A percentile compares a stretch with the other conserved stretches of the same genome.
phyloP scores from a whole-genome alignment of 2,888 invertebrate species.

The Hyposoter didymator region DNA sequence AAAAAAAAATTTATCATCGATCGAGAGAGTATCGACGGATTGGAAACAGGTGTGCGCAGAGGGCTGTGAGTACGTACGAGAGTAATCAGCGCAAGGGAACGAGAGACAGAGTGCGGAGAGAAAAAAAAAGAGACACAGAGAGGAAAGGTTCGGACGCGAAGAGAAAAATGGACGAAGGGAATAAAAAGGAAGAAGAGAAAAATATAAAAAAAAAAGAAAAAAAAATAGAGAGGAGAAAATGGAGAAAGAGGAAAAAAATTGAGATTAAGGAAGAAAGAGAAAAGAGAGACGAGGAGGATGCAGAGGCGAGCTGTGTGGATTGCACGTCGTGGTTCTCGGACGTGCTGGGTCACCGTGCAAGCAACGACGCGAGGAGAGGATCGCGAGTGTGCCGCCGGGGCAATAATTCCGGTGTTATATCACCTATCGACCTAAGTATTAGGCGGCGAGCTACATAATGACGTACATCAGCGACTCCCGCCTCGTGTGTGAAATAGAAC shows the following conservation, averaged over 20 bases:
- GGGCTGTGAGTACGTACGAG: constrained; percentile 8
- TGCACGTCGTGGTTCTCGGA: constrained; percentile 72
- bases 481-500: constrained; percentile 54
- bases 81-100: not conserved
- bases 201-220: not conserved
- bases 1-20: not conserved
- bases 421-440: constrained; percentile 83
- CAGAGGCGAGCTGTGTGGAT: constrained; percentile 14
- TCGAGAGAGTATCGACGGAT: constrained; percentile 31
- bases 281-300: not conserved
- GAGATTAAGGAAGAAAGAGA: constrained; percentile 31
- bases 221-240: not conserved
- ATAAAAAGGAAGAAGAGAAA: not conserved
- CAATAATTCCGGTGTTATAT: constrained; percentile 81
- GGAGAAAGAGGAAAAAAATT: constrained; percentile 8
- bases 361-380: constrained; percentile 21
- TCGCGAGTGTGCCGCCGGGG: constrained; percentile 62
- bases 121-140: not conserved
- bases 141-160: not conserved
- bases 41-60: constrained; percentile 48
- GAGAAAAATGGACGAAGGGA: not conserved
- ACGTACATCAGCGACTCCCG: constrained; percentile 73
- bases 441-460: constrained; percentile 83
- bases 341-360: constrained; percentile 76
- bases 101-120: not conserved